A percentile compares a stretch with the other conserved stretches of the same genome.
Conservation (phyloP, 2,113 vertebrate species). For the Dissostichus mawsoni region DNA sequence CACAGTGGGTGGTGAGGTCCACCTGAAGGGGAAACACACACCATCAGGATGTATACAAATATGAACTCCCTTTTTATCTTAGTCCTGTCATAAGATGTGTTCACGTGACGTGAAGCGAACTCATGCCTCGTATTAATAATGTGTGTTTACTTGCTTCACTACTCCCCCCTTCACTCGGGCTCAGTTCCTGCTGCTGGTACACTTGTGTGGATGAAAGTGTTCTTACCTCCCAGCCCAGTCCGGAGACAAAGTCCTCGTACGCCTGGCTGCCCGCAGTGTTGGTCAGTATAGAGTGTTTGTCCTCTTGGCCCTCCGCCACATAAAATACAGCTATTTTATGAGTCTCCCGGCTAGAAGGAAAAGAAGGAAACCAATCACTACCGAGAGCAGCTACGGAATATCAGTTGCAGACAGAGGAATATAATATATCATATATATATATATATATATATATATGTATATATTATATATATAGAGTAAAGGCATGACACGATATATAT, state of each 20-base stretch:
- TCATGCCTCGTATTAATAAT: too few relatives aligned
- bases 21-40: constrained; percentile 81
- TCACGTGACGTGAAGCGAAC: too few relatives aligned
- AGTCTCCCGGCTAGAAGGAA: constrained; percentile 91
- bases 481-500: too few relatives aligned
- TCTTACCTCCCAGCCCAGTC: constrained; percentile 98
- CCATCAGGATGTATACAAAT: not conserved
- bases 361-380: constrained; percentile 7
- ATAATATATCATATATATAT: too few relatives aligned
- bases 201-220: not conserved
- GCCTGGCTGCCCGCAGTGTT: constrained; percentile 97
- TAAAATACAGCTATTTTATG: constrained; percentile 99
- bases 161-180: too few relatives aligned
- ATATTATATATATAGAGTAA: too few relatives aligned
- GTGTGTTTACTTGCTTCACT: too few relatives aligned
- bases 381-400: not conserved
- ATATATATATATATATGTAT: too few relatives aligned
- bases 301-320: constrained; percentile 98
- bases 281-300: constrained; percentile 98
- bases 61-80: not conserved
- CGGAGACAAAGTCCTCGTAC: constrained; percentile 98
- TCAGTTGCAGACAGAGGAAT: too few relatives aligned
- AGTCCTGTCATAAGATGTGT: too few relatives aligned
- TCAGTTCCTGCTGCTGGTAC: too few relatives aligned
- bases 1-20: constrained; percentile 96